phyloP scores from a whole-genome alignment of 1,140 invertebrate genomes.

The Papilio helenus region DNA sequence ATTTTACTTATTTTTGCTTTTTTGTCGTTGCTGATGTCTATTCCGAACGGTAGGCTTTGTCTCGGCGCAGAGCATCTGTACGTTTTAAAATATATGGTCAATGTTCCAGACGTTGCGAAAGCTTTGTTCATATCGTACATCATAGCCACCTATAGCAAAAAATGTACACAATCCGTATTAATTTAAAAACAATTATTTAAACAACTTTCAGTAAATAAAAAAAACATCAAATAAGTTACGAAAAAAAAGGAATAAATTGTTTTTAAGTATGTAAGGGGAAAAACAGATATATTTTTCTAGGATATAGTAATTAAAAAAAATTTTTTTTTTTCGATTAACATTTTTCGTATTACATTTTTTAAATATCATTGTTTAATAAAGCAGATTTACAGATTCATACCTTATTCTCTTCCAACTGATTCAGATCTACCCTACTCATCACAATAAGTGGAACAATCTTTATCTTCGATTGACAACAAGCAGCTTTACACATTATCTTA shows the following conservation, averaged over 20 bases:
- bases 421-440: conserved; percentile 60
- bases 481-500: conserved; percentile 56
- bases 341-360: background rate
- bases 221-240: no score
- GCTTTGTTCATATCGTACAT: conserved; percentile 59
- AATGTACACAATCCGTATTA: background rate
- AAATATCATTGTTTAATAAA: no score
- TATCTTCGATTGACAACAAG: conserved; percentile 49
- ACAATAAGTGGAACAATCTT: conserved; percentile 57
- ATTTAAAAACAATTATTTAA: background rate
- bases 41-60: conserved; percentile 65
- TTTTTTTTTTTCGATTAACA: no score
- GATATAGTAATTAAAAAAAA: background rate
- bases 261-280: background rate
- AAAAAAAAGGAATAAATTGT: no score
- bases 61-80: conserved; percentile 61
- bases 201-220: no score
- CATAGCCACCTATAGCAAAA: conserved; percentile 55
- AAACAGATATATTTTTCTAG: background rate
- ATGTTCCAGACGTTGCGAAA: conserved; percentile 51
- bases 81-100: conserved; percentile 62
- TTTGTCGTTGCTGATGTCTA: conserved; percentile 63
- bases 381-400: conserved; percentile 42
- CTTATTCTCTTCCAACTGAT: conserved; percentile 59
- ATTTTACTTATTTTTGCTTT: conserved; percentile 63